Evolutionary conservation across 2,113 vertebrate species (phyloP).

Genomic region (Symphodus melops): DNA sequence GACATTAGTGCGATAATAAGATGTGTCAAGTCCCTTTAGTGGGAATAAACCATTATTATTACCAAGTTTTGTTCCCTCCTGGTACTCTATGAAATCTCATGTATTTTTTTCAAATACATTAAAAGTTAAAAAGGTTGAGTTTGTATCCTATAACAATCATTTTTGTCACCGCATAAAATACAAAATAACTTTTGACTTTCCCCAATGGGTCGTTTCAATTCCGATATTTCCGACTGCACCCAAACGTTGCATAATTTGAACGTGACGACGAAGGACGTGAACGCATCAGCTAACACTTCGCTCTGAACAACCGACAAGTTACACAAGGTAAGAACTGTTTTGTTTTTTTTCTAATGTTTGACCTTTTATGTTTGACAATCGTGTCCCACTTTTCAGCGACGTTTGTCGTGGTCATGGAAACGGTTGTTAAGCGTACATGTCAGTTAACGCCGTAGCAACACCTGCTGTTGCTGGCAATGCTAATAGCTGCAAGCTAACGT

Average conservation of each 20-base stretch:
- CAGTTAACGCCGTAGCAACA: neutral
- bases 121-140: no score
- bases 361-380: neutral
- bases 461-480: neutral
- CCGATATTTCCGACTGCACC: neutral
- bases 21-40: no score
- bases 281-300: neutral
- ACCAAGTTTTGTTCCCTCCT: neutral
- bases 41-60: neutral
- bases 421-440: neutral
- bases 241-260: slow-evolving; percentile 7
- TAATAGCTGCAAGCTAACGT: slow-evolving; percentile 18
- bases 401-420: neutral
- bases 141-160: no score
- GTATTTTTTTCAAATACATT: neutral
- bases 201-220: no score
- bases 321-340: neutral
- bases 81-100: neutral
- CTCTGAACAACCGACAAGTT: neutral
- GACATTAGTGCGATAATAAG: no score
- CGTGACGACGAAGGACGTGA: slow-evolving; percentile 33
- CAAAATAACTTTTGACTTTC: neutral
- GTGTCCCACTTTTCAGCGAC: neutral
- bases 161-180: no score
- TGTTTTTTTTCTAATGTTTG: slow-evolving; percentile 30